Conservation (phyloP, 2,888 invertebrate species). For the Mellilla xanthometata region DNA sequence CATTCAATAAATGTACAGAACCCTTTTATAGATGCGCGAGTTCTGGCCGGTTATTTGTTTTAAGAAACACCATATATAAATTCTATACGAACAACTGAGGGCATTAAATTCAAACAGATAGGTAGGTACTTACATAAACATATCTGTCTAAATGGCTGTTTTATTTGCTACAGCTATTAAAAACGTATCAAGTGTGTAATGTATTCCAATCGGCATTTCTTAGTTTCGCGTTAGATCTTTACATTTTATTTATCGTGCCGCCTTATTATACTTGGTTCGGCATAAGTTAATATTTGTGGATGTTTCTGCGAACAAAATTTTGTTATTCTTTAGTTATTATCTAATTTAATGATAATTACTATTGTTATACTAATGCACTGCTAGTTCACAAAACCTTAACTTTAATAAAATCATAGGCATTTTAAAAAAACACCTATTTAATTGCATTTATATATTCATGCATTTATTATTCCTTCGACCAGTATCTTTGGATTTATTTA, state of each 20-base stretch:
- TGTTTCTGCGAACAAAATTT: conserved; percentile 1
- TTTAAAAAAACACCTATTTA: no score
- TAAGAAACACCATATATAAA: conserved; percentile 36
- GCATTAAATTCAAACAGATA: conserved; percentile 49
- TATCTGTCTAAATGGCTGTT: conserved; percentile 54
- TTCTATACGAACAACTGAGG: conserved; percentile 39
- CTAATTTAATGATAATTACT: no score
- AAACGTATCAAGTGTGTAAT: conserved; percentile 48
- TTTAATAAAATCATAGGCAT: no score
- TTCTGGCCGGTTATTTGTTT: no score
- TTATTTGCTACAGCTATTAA: conserved; percentile 43
- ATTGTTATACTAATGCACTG: no score
- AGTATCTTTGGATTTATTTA: no score
- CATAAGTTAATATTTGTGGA: conserved; percentile 7
- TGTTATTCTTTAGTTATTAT: no score
- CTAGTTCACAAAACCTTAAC: no score
- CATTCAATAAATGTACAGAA: no score
- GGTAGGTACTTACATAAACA: conserved; percentile 38
- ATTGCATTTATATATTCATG: no score
- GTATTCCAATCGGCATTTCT: conserved; percentile 44
- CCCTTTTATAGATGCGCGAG: no score
- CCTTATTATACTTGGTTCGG: conserved; percentile 4
- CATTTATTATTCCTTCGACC: no score
- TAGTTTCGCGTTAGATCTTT: conserved; percentile 52
- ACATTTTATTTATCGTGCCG: conserved; percentile 25